These are phyloP conservation scores for Caenorhabditis afra DNA, from an alignment of 2,888 invertebrate species.

Conservation along the genomic window DNA sequence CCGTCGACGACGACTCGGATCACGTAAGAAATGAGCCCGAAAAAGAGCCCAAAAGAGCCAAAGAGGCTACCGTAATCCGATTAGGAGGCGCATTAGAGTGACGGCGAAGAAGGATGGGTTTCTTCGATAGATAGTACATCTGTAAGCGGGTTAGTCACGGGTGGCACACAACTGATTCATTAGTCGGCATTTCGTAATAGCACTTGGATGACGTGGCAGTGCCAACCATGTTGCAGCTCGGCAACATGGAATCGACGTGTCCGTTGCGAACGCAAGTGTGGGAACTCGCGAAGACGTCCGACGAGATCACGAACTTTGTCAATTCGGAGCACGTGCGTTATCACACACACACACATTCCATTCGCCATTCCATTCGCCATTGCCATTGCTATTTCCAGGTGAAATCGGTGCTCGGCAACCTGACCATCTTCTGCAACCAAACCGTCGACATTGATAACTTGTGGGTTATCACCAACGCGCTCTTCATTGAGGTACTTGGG, in stretches of 20 bases:
- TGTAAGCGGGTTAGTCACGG: conserved; percentile 35
- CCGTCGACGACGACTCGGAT: conserved; percentile 86
- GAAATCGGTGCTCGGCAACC: conserved; percentile 42
- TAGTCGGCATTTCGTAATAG: conserved; percentile 29
- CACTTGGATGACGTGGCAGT: background rate
- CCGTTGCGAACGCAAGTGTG: conserved; percentile 60
- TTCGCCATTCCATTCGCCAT: background rate
- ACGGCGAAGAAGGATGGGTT: no score
- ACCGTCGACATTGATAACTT: conserved; percentile 63
- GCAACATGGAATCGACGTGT: conserved; percentile 64
- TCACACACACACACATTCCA: no score
- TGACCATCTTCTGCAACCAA: conserved; percentile 44
- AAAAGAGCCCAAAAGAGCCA: background rate
- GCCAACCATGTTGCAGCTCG: conserved; percentile 53
- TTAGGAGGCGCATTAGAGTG: conserved; percentile 8
- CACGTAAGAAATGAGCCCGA: conserved; percentile 75
- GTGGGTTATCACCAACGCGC: conserved; percentile 61
- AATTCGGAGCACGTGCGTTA: conserved; percentile 41
- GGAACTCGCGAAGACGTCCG: conserved; percentile 61
- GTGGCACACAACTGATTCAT: conserved; percentile 18
- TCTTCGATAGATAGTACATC: no score
- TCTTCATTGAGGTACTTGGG: conserved; percentile 61
- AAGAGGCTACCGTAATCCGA: conserved; percentile 34
- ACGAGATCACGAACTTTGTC: conserved; percentile 56
- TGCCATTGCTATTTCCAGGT: no score